A percentile compares a stretch with the other conserved stretches of the same genome.
Conservation (phyloP, 2,113 vertebrate genomes). For the Erythrocercus mccallii region DNA sequence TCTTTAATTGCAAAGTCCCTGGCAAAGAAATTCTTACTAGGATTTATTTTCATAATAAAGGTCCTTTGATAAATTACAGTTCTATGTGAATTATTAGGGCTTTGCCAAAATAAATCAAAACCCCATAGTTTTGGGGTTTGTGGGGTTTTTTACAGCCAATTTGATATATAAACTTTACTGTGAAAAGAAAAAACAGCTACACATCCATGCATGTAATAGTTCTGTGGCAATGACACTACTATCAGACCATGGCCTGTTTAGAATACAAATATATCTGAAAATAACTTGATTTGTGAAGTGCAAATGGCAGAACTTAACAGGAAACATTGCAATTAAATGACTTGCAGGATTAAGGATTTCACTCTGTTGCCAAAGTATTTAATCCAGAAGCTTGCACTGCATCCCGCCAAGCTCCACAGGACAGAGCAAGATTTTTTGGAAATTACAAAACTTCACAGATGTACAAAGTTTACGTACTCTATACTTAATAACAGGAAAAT, state of each 20-base stretch:
- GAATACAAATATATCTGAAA: not conserved
- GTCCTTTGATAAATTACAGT: constrained; percentile 26
- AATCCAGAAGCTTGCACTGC: not conserved
- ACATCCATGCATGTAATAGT: not conserved
- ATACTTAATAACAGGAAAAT: not conserved
- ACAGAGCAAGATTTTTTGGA: not conserved
- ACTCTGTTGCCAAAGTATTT: not conserved
- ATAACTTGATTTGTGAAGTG: not conserved
- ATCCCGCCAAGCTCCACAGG: not conserved
- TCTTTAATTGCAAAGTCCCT: constrained; percentile 58
- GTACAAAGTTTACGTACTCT: not conserved
- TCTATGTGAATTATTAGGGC: constrained; percentile 17
- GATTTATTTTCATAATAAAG: constrained; percentile 63
- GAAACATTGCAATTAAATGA: not conserved
- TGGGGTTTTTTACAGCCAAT: not conserved
- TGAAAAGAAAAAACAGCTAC: not conserved
- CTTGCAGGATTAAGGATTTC: not conserved
- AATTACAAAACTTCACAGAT: not conserved
- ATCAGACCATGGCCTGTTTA: not conserved
- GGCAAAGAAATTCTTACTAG: constrained; percentile 14
- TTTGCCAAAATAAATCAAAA: constrained; percentile 34
- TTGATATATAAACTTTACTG: not conserved
- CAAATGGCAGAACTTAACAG: not conserved
- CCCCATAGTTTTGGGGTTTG: not conserved
- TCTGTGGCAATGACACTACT: not conserved